Base-by-base conservation (phyloP, 2,888 invertebrate genomes). In the Epinotia bilunana region DNA sequence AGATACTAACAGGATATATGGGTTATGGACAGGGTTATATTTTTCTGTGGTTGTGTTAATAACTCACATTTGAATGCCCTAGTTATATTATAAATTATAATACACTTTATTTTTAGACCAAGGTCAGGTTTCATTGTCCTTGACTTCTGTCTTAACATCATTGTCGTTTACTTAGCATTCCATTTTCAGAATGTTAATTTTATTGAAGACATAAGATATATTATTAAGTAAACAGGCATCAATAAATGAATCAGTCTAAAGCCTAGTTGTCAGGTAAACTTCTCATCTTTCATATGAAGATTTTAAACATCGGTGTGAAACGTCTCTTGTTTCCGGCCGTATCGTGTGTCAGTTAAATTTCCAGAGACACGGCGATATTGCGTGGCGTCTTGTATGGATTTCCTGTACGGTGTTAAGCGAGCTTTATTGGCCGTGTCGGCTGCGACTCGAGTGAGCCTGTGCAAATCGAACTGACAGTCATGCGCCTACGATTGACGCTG, bases 401-500 rank as follows among this genome's bases (percentile, higher is more conserved):
- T 86, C 84, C 81, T 84, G 83, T 83, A 82, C 83, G 83, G 82
- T 87, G 87, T 87, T 88, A 88, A 88, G 83, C 86, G 85, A 86
- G 88, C 87, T 91, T 90, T 90, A 92, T 90, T 90, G 89, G 86
- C 84, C 87, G 85, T 88, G 86, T 85, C 85, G 84, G 85, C 82
- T 82, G 82, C 78, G 82, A 73, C 53, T 63, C 58, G 60, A 62
- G 79, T 81, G 78, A 78, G 83, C 84, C 84, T 84, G 86, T 88
- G 90, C 91, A 90, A 91, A 90, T 91, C 85, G 91, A 91, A 86
- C 90, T 88, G 92, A 90, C 91, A 90, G 87, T 84, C 87, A 83
- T 87, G 87, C 84, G 86, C 80, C 87, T 88, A 84, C 83, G 84
- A 86, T 86, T 91, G 90, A 91, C 91, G 86, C 82, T 61, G 70